Percentiles rank a stretch among this genome's conserved stretches.
These are phyloP conservation scores for Acrossocheilus wenchowensis DNA, from an alignment of 2,797 vertebrate genomes.

Conservation along the genomic window DNA sequence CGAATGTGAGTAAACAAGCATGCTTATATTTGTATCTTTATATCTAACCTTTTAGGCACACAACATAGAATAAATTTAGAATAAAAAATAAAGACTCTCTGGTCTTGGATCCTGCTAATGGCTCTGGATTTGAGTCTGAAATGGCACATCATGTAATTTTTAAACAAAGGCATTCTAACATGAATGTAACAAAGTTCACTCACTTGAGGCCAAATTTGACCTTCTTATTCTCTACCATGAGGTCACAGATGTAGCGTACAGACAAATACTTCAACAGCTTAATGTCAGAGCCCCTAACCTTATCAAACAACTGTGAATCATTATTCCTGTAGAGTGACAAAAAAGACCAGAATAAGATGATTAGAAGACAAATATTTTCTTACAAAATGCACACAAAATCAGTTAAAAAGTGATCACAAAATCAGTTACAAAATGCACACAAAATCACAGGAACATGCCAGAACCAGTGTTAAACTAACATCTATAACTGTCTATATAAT, in stretches of 20 bases:
- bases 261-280: slow-evolving; percentile 95
- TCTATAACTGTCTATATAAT: neutral
- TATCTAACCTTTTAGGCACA: neutral
- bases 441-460: neutral
- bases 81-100: neutral
- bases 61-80: neutral
- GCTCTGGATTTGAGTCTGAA: neutral
- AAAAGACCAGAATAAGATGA: neutral
- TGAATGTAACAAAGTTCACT: slow-evolving; percentile 67
- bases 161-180: slow-evolving; percentile 17
- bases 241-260: slow-evolving; percentile 95
- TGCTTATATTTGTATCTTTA: neutral
- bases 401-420: neutral
- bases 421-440: neutral
- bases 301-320: slow-evolving; percentile 96
- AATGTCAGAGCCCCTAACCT: slow-evolving; percentile 95
- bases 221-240: slow-evolving; percentile 99
- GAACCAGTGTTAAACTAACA: neutral
- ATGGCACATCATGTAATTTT: neutral
- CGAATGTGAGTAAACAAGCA: neutral
- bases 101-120: neutral
- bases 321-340: slow-evolving; percentile 81
- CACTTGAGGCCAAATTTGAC: slow-evolving; percentile 99
- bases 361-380: neutral
- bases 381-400: neutral